A percentile compares a stretch with the other conserved stretches of the same genome.
Evolutionary conservation across 2,113 vertebrate species (phyloP).

Genomic region (Boulengeromyrus knoepffleri): DNA sequence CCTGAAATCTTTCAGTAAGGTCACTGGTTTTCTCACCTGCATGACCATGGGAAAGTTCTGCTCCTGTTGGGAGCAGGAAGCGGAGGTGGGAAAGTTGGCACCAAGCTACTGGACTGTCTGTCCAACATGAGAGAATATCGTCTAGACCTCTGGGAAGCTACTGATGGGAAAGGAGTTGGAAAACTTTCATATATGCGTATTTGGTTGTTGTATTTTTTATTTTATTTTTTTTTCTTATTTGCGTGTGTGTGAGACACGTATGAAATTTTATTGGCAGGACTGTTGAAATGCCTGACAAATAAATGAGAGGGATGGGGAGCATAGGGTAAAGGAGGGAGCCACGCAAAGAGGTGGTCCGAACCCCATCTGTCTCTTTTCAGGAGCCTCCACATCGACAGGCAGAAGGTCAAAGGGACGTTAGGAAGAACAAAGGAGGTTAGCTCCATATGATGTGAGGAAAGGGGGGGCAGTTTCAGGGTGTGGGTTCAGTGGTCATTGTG

Average conservation of each 20-base stretch:
- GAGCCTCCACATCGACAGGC: slow-evolving; percentile 39
- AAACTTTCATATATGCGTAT: neutral
- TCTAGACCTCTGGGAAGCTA: neutral
- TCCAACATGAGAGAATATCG: neutral
- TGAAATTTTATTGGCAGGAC: neutral
- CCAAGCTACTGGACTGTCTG: neutral
- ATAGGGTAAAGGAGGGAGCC: neutral
- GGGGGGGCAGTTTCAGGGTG: slow-evolving; percentile 15
- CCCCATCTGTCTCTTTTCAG: slow-evolving; percentile 42
- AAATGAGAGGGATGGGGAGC: neutral
- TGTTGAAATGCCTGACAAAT: neutral
- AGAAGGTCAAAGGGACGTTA: slow-evolving; percentile 41
- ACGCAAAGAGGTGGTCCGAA: slow-evolving; percentile 34
- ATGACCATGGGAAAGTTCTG: neutral
- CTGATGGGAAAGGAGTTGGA: neutral
- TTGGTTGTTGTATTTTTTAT: neutral
- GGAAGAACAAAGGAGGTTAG: slow-evolving; percentile 41
- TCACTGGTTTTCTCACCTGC: neutral
- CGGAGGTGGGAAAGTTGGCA: slow-evolving; percentile 5
- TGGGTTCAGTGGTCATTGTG: neutral
- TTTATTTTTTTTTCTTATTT: neutral
- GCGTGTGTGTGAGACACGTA: neutral
- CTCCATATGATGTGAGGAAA: slow-evolving; percentile 29
- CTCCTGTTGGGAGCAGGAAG: neutral
- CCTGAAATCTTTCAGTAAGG: neutral